These are phyloP conservation scores for Bufo gargarizans DNA, from an alignment of 2,113 vertebrate species.

Conservation along the genomic window DNA sequence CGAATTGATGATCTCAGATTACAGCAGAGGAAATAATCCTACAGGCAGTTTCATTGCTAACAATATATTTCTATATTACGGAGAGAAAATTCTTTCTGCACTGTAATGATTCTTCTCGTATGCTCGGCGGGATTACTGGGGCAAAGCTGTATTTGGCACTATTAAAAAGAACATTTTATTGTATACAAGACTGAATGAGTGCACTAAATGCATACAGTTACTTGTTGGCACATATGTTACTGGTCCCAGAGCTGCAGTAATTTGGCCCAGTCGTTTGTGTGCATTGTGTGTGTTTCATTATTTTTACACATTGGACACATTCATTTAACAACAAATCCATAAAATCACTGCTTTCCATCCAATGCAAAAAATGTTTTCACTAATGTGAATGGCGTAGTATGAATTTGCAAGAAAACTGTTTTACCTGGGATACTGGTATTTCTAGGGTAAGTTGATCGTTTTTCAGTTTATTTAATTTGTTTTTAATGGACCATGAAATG, in stretches of 20 bases:
- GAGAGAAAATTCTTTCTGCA: constrained; percentile 18
- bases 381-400: constrained; percentile 22
- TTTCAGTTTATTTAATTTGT: not conserved
- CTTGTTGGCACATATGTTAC: constrained; percentile 71
- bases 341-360: constrained; percentile 63
- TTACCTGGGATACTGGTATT: constrained; percentile 16
- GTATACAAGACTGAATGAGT: constrained; percentile 68
- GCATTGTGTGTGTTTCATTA: constrained; percentile 64
- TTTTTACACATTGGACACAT: constrained; percentile 68
- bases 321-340: constrained; percentile 67
- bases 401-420: constrained; percentile 20
- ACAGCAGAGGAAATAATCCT: constrained; percentile 42
- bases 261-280: constrained; percentile 67
- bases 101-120: constrained; percentile 26
- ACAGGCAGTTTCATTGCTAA: constrained; percentile 7
- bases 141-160: constrained; percentile 66
- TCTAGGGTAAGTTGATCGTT: constrained; percentile 1
- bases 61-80: constrained; percentile 45
- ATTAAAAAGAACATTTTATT: constrained; percentile 69
- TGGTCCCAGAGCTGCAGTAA: constrained; percentile 69
- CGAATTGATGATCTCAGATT: constrained; percentile 35
- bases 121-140: constrained; percentile 65
- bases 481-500: constrained; percentile 39
- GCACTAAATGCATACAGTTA: constrained; percentile 68
- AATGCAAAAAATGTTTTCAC: constrained; percentile 24